These are phyloP conservation scores for Aplochiton taeniatus DNA, from an alignment of 2,797 vertebrate genomes.

Conservation along the genomic window DNA sequence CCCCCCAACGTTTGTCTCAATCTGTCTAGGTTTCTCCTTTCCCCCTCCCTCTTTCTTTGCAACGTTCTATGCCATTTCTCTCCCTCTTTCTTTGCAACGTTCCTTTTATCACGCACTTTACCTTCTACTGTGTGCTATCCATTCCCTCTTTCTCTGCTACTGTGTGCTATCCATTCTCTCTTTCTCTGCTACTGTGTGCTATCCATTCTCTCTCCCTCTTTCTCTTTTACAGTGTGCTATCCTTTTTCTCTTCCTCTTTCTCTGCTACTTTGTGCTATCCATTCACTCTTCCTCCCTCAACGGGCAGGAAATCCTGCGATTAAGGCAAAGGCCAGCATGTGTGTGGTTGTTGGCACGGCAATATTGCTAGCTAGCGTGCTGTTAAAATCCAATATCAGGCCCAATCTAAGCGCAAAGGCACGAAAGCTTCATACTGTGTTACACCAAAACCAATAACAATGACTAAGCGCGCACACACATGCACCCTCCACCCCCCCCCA, in stretches of 20 bases:
- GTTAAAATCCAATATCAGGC: not conserved
- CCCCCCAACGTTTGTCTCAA: conserved; percentile 38
- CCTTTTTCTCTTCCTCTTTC: conserved; percentile 3
- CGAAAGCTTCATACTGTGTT: not conserved
- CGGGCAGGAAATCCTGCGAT: not conserved
- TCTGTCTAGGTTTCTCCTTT: not conserved
- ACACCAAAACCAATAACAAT: not conserved
- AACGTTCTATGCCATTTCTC: too few species aligned
- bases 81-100: too few species aligned
- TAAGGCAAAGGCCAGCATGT: not conserved
- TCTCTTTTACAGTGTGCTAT: too few species aligned
- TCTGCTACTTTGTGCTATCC: not conserved
- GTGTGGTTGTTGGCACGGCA: not conserved
- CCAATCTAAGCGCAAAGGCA: not conserved
- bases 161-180: not conserved
- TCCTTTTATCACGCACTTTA: not conserved
- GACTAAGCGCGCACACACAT: not conserved
- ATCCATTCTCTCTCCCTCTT: too few species aligned
- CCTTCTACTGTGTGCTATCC: too few species aligned
- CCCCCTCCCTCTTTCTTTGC: too few species aligned
- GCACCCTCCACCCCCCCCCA: too few species aligned
- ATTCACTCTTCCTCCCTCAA: conserved; percentile 19
- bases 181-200: too few species aligned
- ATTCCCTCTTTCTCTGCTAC: not conserved
- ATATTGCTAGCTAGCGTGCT: not conserved